Percentiles rank a stretch among this genome's conserved stretches.
These are phyloP conservation scores for Carollia perspicillata DNA, from an alignment of 2,113 vertebrate species.

Conservation along the genomic window DNA sequence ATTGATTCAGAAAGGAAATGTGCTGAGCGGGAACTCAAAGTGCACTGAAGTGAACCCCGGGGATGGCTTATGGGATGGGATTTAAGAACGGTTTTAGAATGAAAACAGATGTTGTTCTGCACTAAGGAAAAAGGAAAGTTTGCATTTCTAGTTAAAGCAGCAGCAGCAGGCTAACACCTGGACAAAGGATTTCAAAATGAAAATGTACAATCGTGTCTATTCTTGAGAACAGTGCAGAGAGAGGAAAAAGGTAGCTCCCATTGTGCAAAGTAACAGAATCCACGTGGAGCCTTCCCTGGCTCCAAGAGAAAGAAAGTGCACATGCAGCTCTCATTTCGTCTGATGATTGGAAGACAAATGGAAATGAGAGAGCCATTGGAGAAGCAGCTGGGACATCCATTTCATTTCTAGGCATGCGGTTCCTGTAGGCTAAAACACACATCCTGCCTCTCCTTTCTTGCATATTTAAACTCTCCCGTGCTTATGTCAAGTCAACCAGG, in stretches of 20 bases:
- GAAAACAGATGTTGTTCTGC: conserved; percentile 65
- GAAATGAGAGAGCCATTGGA: fast-evolving
- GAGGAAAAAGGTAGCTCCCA: neutral
- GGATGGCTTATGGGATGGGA: conserved; percentile 59
- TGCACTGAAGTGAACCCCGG: conserved; percentile 55
- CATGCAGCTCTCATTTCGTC: neutral
- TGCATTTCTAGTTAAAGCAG: conserved; percentile 34
- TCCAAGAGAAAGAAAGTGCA: neutral
- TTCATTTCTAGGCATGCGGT: neutral
- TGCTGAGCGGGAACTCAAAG: conserved; percentile 56
- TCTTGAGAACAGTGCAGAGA: neutral
- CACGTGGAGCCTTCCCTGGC: no score
- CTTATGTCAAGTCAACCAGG: neutral
- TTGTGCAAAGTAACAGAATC: neutral
- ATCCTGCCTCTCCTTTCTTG: neutral
- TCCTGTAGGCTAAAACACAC: neutral
- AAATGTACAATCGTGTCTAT: neutral
- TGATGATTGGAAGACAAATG: neutral
- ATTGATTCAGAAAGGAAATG: conserved; percentile 72
- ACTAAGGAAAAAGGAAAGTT: neutral
- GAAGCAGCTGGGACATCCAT: fast-evolving
- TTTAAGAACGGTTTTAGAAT: conserved; percentile 38
- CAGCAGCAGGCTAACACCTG: conserved; percentile 63
- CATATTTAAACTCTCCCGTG: neutral
- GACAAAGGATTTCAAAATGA: neutral